Evolutionary conservation across 2,888 invertebrate genomes (phyloP).

Genomic region (Mesoligia furuncula): DNA sequence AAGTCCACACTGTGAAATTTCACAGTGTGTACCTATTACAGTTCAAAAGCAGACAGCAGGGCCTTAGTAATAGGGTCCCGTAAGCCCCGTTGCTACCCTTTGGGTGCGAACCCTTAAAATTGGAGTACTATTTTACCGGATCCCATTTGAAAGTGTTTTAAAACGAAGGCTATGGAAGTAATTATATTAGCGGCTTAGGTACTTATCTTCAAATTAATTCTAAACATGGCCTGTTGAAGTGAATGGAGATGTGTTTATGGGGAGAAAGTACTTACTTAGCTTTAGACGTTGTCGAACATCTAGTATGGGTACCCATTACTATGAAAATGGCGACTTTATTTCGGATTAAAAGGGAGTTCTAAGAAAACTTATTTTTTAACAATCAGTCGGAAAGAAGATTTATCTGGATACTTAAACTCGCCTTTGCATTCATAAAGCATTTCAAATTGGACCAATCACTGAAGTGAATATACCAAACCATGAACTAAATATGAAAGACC

Average conservation of each 20-base stretch:
- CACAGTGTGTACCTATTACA: background rate
- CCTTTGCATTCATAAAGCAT: background rate
- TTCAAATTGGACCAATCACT: background rate
- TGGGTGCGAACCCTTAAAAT: background rate
- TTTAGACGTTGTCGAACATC: background rate
- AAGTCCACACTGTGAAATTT: background rate
- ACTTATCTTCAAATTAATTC: constrained; percentile 38
- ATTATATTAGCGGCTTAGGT: constrained; percentile 44
- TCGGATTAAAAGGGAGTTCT: background rate
- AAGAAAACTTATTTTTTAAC: background rate
- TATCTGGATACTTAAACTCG: too few species aligned
- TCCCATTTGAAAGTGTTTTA: constrained; percentile 46
- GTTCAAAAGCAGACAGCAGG: background rate
- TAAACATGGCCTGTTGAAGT: constrained; percentile 27
- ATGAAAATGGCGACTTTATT: background rate
- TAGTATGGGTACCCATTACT: background rate
- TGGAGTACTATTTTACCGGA: constrained; percentile 8
- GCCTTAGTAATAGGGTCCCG: background rate
- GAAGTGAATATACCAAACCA: background rate
- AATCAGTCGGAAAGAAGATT: background rate
- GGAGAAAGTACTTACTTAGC: constrained; percentile 18
- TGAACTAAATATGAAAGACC: background rate
- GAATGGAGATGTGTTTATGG: constrained; percentile 11
- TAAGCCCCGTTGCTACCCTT: background rate
- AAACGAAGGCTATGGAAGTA: constrained; percentile 34